Evolutionary conservation across 2,113 vertebrate genomes (phyloP).

Genomic region (Sialia sialis): DNA sequence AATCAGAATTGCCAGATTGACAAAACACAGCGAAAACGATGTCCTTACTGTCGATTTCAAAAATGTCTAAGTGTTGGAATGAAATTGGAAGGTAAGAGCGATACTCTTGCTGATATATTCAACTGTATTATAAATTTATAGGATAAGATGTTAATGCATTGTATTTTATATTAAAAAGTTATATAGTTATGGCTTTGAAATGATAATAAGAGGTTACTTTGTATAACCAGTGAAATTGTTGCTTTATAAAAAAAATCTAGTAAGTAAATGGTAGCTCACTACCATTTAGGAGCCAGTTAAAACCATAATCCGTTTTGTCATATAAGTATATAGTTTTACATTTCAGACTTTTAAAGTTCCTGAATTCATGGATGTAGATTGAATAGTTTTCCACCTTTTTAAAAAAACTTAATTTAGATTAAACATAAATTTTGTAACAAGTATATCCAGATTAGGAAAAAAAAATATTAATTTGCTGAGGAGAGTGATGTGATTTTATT

Average conservation of each 20-base stretch:
- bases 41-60: slow-evolving; percentile 98
- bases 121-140: background rate
- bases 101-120: background rate
- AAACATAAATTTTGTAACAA: background rate
- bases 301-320: background rate
- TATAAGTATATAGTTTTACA: background rate
- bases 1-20: slow-evolving; percentile 99
- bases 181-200: background rate
- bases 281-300: background rate
- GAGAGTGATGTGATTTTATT: background rate
- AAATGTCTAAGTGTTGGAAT: slow-evolving; percentile 98
- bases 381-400: background rate
- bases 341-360: background rate
- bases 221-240: background rate
- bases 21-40: slow-evolving; percentile 98
- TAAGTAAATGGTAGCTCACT: background rate
- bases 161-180: background rate
- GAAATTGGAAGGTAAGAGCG: slow-evolving; percentile 94
- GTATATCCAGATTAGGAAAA: background rate
- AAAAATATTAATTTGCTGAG: background rate
- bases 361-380: background rate
- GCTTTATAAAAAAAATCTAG: background rate
- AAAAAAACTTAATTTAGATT: background rate
- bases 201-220: background rate
- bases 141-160: background rate